phyloP scores from a whole-genome alignment of 2,113 vertebrate species.

The Poecile atricapillus region DNA sequence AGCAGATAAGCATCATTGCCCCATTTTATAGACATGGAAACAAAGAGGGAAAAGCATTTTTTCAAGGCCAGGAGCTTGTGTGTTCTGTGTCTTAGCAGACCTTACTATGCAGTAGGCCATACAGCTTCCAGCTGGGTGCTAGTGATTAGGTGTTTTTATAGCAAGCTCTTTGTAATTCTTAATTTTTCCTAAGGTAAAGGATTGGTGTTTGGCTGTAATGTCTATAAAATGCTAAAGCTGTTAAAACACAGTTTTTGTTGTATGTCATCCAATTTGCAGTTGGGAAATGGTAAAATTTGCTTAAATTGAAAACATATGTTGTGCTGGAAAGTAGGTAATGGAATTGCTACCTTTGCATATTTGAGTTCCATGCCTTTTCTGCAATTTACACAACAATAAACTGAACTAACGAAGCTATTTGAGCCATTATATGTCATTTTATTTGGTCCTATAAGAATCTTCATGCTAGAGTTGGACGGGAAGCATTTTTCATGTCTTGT shows the following conservation, averaged over 20 bases:
- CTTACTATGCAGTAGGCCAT: background rate
- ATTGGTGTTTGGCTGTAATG: background rate
- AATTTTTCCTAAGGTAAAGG: slow-evolving; percentile 43
- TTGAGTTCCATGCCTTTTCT: background rate
- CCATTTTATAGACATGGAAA: background rate
- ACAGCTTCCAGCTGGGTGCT: background rate
- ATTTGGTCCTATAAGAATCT: slow-evolving; percentile 2
- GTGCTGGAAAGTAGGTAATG: background rate
- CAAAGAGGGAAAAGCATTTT: background rate
- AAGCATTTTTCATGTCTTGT: background rate
- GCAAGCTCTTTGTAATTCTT: slow-evolving; percentile 23
- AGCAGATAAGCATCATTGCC: background rate
- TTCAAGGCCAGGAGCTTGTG: background rate
- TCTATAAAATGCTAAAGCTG: slow-evolving; percentile 50
- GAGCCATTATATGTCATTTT: background rate
- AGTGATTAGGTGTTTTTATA: slow-evolving; percentile 41
- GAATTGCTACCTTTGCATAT: slow-evolving; percentile 18
- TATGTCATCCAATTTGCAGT: slow-evolving; percentile 58
- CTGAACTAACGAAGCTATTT: slow-evolving; percentile 3
- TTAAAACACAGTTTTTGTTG: slow-evolving; percentile 60
- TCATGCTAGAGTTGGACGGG: background rate
- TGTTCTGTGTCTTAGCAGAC: background rate
- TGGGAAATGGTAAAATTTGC: slow-evolving; percentile 39
- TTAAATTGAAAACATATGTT: slow-evolving; percentile 43
- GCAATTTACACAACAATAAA: slow-evolving; percentile 8